phyloP scores from a whole-genome alignment of 2,888 invertebrate genomes.

The Bellardia pandia region DNA sequence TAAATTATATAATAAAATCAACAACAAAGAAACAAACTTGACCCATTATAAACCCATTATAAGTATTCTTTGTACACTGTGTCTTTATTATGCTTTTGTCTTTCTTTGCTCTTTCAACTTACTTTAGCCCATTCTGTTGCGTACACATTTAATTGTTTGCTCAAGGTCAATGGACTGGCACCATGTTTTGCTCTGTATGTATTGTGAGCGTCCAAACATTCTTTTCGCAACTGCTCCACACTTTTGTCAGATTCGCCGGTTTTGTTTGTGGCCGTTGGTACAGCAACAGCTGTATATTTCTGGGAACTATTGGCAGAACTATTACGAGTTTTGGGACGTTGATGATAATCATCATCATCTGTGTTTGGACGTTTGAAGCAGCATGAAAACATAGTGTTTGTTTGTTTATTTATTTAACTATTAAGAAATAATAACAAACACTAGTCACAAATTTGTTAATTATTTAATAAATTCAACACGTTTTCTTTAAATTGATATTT shows the following conservation, averaged over 20 bases:
- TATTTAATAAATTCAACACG: slow-evolving; percentile 33
- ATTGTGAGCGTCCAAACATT: slow-evolving; percentile 85
- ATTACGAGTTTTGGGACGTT: slow-evolving; percentile 42
- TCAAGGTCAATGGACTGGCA: slow-evolving; percentile 87
- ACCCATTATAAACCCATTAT: neutral
- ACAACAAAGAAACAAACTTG: too few relatives aligned
- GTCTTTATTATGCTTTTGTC: slow-evolving; percentile 48
- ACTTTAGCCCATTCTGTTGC: slow-evolving; percentile 90
- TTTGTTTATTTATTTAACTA: neutral
- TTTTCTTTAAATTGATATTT: slow-evolving; percentile 7
- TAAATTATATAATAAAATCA: too few relatives aligned
- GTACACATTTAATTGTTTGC: slow-evolving; percentile 87
- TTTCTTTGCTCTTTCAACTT: slow-evolving; percentile 40
- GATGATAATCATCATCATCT: slow-evolving; percentile 42
- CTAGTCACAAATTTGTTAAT: too few relatives aligned
- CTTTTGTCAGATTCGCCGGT: slow-evolving; percentile 1
- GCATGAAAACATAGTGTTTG: slow-evolving; percentile 50
- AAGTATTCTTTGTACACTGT: neutral
- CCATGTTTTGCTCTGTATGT: slow-evolving; percentile 88
- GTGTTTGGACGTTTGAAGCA: slow-evolving; percentile 35
- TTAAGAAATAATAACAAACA: neutral
- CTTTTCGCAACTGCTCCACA: slow-evolving; percentile 71
- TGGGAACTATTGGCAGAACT: neutral
- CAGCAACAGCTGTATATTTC: neutral
- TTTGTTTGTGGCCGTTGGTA: neutral